Conservation (phyloP, 2,888 invertebrate species). For the Julus scandinavius region DNA sequence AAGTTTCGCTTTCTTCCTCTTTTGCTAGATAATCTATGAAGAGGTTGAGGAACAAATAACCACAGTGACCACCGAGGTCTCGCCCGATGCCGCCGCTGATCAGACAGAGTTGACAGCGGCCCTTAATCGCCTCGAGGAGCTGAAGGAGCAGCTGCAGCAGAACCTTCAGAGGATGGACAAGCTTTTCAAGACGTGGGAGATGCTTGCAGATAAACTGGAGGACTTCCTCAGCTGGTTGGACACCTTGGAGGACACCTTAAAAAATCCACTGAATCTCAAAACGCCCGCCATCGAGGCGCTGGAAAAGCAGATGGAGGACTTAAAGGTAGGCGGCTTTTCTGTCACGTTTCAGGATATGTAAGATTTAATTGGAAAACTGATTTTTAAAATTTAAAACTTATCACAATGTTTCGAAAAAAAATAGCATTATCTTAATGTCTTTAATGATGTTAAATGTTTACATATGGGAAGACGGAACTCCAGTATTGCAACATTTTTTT, state of each 20-base stretch:
- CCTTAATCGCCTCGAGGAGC: conserved; percentile 51
- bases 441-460: no score
- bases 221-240: conserved; percentile 80
- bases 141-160: conserved; percentile 78
- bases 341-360: no score
- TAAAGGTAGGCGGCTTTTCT: conserved; percentile 82
- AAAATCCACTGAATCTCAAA: conserved; percentile 69
- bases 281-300: conserved; percentile 67
- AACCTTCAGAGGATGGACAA: conserved; percentile 82
- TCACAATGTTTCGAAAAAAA: no score
- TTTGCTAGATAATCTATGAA: conserved; percentile 47
- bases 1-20: neutral
- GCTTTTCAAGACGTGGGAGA: conserved; percentile 81
- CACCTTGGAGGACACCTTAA: conserved; percentile 67
- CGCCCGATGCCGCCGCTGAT: conserved; percentile 15
- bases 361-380: no score
- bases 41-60: conserved; percentile 54
- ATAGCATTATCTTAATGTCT: no score
- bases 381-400: no score
- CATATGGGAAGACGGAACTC: no score
- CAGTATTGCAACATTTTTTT: no score
- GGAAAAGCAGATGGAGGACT: conserved; percentile 78
- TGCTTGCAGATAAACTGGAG: conserved; percentile 80
- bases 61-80: conserved; percentile 51
- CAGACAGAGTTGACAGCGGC: conserved; percentile 55